Evolutionary conservation across 1,140 invertebrate genomes (phyloP), one percentile per base, ranked within the genome.

Genomic region (Leguminivora glycinivorella): DNA sequence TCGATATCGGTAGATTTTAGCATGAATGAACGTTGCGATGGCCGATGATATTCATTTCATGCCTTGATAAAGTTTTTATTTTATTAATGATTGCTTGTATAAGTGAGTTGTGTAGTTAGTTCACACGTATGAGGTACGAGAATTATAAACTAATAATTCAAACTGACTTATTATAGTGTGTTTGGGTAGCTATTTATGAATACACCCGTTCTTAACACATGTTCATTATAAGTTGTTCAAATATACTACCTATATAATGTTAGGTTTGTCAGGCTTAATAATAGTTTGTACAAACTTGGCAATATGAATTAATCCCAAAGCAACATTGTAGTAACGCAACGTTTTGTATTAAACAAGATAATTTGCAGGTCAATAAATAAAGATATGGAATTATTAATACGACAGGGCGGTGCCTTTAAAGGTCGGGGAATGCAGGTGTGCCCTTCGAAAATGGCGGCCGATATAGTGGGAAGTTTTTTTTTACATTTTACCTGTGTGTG

Each of bases 281-380:
- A 52, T 17, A 47, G 43, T 22, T 52, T 3, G 47, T 1, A 52
- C 19, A 52, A 31, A 29, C 26, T 19, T 63, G 58, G 6, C 25
- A 29, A 22, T 52, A 52, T 17, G 58, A 63, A 63, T 63, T 29
- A 63, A 63, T 29, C 25, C 25, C 12, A 31, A 63, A 63, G 72
- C 80, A 82, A 87, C 83, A 81, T 69, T 82, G 85, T 84, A 34
- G 17, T 17, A 63, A 29, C 74, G 77, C 67, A 63, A 72, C 70
- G 66, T 69, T 38, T 77, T 74, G 77, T 72, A 75, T 66, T 29
- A 63, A 67, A 69, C 71, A 72, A 71, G 74, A 76, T 79, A 79
- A 77, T 81, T 80, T 76, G 69, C 66, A 29, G 66, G 67, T 70
- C 71, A 52, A 79, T 84, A 85, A 87, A 84, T 85, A 82, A 78